Conservation (phyloP, 2,797 vertebrate species). For the Syncerus caffer region DNA sequence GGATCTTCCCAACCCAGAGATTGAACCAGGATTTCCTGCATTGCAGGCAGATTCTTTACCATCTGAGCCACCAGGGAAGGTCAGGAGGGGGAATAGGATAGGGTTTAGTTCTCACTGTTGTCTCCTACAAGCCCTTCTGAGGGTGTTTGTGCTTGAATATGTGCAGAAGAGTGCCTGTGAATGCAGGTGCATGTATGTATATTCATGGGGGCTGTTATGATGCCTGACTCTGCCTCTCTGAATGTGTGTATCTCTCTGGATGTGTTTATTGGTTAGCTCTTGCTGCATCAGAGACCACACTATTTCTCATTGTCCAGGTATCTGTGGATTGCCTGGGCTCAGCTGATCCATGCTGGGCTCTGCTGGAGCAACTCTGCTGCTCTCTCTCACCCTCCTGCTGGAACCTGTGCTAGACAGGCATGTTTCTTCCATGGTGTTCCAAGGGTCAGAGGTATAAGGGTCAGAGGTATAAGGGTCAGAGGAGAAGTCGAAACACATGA, state of each 20-base stretch:
- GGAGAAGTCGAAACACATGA: background rate
- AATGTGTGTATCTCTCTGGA: background rate
- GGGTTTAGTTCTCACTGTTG: background rate
- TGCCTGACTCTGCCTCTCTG: background rate
- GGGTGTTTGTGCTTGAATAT: background rate
- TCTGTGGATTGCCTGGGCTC: background rate
- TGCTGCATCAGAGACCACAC: background rate
- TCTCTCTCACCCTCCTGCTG: background rate
- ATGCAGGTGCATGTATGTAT: fast-evolving
- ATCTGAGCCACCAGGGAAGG: background rate
- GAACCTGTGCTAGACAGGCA: background rate
- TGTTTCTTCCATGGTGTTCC: background rate
- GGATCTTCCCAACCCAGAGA: background rate
- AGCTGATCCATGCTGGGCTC: background rate
- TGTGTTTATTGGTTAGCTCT: background rate
- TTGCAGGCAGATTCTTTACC: background rate
- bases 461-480: background rate
- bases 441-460: background rate
- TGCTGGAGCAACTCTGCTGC: background rate
- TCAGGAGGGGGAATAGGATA: background rate
- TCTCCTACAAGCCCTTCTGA: background rate
- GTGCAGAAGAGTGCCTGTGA: background rate
- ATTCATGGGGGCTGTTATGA: background rate
- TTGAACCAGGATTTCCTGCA: background rate
- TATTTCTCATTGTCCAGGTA: background rate